These are phyloP conservation scores for Brevimyrus niger DNA, from an alignment of 2,113 vertebrate species.

Conservation along the genomic window DNA sequence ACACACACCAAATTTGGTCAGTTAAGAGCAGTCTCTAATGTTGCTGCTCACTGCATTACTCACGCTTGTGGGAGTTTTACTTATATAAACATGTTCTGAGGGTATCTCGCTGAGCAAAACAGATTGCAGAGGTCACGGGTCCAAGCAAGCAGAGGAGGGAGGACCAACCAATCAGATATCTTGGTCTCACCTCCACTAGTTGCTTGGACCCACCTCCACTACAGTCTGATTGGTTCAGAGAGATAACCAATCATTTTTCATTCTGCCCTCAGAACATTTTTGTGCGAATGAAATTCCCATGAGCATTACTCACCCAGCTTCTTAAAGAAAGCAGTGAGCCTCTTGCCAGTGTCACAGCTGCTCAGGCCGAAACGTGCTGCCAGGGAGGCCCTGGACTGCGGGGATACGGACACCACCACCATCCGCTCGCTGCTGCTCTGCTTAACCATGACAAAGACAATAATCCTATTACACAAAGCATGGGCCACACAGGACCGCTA, in stretches of 20 bases:
- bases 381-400: conserved; percentile 85
- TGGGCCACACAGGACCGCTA: not conserved
- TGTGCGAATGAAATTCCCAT: too few species aligned
- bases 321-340: conserved; percentile 79
- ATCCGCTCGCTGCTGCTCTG: conserved; percentile 56
- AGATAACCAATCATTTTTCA: too few species aligned
- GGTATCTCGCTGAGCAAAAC: too few species aligned
- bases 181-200: too few species aligned
- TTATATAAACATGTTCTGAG: too few species aligned
- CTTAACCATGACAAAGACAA: not conserved
- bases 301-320: conserved; percentile 61
- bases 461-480: not conserved
- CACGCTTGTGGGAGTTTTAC: conserved; percentile 37
- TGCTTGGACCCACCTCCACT: too few species aligned
- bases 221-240: too few species aligned
- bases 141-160: too few species aligned
- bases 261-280: too few species aligned
- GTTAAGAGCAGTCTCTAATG: not conserved
- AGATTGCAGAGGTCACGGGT: too few species aligned
- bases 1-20: not conserved
- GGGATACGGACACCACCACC: conserved; percentile 84
- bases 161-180: too few species aligned
- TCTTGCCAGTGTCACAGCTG: conserved; percentile 68
- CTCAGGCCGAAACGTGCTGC: conserved; percentile 70
- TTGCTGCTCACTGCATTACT: conserved; percentile 25